These are phyloP conservation scores for Erythrocercus mccallii DNA, from an alignment of 2,113 vertebrate species.

Conservation along the genomic window DNA sequence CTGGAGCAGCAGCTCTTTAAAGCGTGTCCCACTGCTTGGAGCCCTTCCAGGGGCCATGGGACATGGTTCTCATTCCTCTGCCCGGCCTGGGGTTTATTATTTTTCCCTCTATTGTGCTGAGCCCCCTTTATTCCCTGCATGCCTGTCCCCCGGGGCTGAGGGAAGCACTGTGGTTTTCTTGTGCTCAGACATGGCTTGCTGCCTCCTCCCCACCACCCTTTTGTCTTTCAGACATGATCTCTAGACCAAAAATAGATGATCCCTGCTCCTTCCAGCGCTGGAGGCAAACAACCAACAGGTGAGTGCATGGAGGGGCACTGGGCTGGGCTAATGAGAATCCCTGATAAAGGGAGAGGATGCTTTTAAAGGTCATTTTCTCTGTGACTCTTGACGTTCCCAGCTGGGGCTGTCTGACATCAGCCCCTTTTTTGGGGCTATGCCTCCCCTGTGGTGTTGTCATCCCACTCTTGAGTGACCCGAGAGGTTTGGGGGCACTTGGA, in stretches of 20 bases:
- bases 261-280: not conserved
- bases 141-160: not conserved
- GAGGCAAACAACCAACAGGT: not conserved
- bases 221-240: not conserved
- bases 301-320: accelerated
- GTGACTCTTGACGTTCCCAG: not conserved
- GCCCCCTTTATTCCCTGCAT: conserved; percentile 24
- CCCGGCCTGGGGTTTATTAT: conserved; percentile 37
- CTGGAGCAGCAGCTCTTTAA: conserved; percentile 25
- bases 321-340: not conserved
- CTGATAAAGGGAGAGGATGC: not conserved
- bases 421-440: accelerated
- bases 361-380: not conserved
- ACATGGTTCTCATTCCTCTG: conserved; percentile 47
- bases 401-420: not conserved
- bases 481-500: not conserved
- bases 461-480: not conserved
- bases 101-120: conserved; percentile 45
- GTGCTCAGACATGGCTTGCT: not conserved
- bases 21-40: not conserved
- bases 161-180: not conserved
- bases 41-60: not conserved
- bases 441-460: not conserved
- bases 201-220: not conserved
- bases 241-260: not conserved